Evolutionary conservation across 2,113 vertebrate genomes (phyloP).

Genomic region (Parus major): DNA sequence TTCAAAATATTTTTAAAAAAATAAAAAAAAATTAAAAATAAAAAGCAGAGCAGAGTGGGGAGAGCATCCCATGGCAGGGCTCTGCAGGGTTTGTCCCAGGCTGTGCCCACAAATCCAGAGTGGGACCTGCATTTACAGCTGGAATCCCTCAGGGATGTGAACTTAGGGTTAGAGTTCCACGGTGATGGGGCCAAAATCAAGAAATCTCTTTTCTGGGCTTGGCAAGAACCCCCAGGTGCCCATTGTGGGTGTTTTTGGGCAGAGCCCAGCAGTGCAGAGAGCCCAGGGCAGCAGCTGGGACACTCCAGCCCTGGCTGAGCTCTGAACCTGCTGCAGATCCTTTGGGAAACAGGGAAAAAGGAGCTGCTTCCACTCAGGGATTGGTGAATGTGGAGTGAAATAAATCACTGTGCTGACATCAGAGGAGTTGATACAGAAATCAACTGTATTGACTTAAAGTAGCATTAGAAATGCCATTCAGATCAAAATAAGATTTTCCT

Average conservation of each 20-base stretch:
- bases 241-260: not conserved
- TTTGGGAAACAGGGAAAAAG: rapidly evolving
- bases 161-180: not conserved
- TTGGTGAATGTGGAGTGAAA: rapidly evolving
- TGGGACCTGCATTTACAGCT: not conserved
- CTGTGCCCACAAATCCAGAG: not conserved
- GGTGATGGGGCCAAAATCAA: not conserved
- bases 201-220: not conserved
- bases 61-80: not conserved
- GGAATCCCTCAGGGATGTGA: not conserved
- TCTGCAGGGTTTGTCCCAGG: not conserved
- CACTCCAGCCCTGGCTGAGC: not conserved
- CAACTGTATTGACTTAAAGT: rapidly evolving
- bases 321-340: not conserved
- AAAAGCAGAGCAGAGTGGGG: not conserved
- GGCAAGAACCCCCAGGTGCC: not conserved
- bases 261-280: not conserved
- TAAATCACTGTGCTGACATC: rapidly evolving
- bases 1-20: not conserved
- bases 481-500: not conserved
- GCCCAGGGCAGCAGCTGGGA: not conserved
- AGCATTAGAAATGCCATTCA: not conserved
- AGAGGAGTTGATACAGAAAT: rapidly evolving
- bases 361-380: not conserved
- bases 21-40: not conserved